phyloP scores from a whole-genome alignment of 37 sponge, comb jelly and placozoan species.

The Haliclona indistincta region DNA sequence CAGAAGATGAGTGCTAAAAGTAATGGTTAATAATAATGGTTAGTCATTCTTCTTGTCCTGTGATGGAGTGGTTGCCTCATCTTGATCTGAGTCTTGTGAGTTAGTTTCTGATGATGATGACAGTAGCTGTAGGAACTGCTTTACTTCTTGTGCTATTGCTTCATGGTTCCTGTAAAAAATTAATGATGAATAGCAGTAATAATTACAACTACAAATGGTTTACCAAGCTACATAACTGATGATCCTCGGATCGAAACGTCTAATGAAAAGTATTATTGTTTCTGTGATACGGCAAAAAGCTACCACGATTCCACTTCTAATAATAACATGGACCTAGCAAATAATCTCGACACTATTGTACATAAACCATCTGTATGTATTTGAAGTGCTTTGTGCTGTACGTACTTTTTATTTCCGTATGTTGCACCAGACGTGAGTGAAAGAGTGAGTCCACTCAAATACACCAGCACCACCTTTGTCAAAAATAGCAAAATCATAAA shows the following conservation, averaged over 20 bases:
- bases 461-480: slow-evolving; percentile 39
- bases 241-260: not conserved
- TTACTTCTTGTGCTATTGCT: slow-evolving; percentile 33
- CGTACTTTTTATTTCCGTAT: slow-evolving; percentile 48
- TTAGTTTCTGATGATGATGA: not conserved
- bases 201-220: not conserved
- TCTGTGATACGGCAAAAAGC: not conserved
- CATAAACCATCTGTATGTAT: too few relatives aligned
- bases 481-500: not conserved
- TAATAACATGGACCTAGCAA: too few relatives aligned
- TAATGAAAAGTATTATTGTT: not conserved
- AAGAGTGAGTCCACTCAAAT: slow-evolving; percentile 51
- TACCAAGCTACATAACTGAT: not conserved
- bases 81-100: too few relatives aligned
- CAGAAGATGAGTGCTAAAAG: too few relatives aligned
- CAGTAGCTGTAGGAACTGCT: slow-evolving; percentile 20
- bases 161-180: slow-evolving; percentile 31
- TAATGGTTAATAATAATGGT: too few relatives aligned
- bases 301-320: too few relatives aligned
- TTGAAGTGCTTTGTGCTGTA: not conserved
- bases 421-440: slow-evolving; percentile 65
- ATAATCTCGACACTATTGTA: not conserved
- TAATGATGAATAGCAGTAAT: not conserved
- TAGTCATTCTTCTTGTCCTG: slow-evolving; percentile 3
- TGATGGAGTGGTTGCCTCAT: not conserved